Evolutionary conservation across 1,140 invertebrate genomes (phyloP).

Genomic region (Drosophila punjabiensis): DNA sequence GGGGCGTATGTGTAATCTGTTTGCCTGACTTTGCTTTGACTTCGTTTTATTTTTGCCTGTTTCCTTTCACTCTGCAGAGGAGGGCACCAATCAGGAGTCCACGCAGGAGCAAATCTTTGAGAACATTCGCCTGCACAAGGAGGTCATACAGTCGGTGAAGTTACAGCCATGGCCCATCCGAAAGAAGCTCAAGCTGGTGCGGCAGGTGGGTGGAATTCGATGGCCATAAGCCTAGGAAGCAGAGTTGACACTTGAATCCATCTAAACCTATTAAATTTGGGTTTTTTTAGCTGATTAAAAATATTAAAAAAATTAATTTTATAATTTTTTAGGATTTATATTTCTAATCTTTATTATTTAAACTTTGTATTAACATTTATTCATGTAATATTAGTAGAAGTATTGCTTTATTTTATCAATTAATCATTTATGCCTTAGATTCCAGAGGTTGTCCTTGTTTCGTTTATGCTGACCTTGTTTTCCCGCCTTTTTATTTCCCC

Average conservation of each 20-base stretch:
- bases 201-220: constrained; percentile 86
- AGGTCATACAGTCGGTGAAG: constrained; percentile 95
- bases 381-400: not conserved
- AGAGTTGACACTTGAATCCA: not conserved
- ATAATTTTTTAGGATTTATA: not conserved
- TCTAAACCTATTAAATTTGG: not conserved
- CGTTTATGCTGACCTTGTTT: constrained; percentile 1
- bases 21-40: constrained; percentile 8
- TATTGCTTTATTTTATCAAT: not conserved
- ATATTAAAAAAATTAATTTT: not conserved
- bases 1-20: constrained; percentile 70
- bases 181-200: constrained; percentile 93
- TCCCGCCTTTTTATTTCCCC: constrained; percentile 1
- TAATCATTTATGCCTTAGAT: not conserved
- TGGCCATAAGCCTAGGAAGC: not conserved
- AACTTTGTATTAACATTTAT: not conserved
- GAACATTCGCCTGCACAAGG: constrained; percentile 96
- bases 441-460: not conserved
- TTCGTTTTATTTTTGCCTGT: not conserved
- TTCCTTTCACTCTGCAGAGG: constrained; percentile 88
- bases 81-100: constrained; percentile 86
- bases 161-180: constrained; percentile 95
- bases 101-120: constrained; percentile 95
- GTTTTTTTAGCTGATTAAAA: not conserved
- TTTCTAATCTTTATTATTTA: not conserved